phyloP scores from a whole-genome alignment of 2,888 invertebrate genomes.

The Tenodera sinensis region DNA sequence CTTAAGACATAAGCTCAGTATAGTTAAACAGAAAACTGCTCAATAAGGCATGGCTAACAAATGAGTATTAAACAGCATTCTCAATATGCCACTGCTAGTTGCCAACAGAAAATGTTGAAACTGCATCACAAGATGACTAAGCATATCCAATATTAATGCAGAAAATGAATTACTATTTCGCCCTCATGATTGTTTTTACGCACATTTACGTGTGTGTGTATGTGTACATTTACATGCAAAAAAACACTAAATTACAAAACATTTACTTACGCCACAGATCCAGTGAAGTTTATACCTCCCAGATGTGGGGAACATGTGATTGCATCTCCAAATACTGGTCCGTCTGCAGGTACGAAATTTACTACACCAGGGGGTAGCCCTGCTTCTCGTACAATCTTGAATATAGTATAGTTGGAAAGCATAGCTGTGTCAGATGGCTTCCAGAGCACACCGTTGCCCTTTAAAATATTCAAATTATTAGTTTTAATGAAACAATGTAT shows the following conservation, averaged over 20 bases:
- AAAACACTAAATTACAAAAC: neutral
- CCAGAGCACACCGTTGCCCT: constrained; percentile 97
- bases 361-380: constrained; percentile 95
- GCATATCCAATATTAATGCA: neutral
- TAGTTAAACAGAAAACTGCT: neutral
- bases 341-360: constrained; percentile 95
- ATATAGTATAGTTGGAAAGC: constrained; percentile 91
- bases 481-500: neutral
- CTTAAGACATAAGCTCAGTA: neutral
- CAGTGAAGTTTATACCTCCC: constrained; percentile 96
- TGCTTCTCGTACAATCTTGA: constrained; percentile 90
- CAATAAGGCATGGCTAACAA: neutral
- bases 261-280: constrained; percentile 78
- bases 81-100: neutral
- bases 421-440: constrained; percentile 98
- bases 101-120: neutral
- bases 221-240: neutral
- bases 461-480: constrained; percentile 27
- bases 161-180: neutral
- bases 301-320: constrained; percentile 82
- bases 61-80: neutral
- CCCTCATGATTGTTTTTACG: neutral
- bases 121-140: neutral
- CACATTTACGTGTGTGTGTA: neutral
- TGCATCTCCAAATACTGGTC: constrained; percentile 89